phyloP scores from a whole-genome alignment of 2,888 invertebrate genomes.

The Palloptera scutellata region DNA sequence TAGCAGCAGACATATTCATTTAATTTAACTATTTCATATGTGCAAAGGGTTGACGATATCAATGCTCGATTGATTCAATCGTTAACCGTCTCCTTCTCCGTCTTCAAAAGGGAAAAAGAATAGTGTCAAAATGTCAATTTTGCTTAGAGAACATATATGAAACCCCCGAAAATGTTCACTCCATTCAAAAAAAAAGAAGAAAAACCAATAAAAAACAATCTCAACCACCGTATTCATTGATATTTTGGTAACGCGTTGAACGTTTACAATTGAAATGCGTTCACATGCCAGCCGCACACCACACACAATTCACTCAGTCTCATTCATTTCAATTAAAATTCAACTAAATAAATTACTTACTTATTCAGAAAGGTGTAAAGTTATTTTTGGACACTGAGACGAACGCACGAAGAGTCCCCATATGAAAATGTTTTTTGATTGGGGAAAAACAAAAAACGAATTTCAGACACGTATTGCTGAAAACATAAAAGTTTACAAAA shows the following conservation, averaged over 20 bases:
- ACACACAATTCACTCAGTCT: background rate
- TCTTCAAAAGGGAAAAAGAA: no score
- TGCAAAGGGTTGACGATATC: no score
- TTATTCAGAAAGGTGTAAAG: background rate
- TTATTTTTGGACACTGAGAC: background rate
- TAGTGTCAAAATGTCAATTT: background rate
- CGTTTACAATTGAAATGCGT: constrained; percentile 22
- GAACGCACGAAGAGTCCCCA: no score
- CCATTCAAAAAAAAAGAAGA: background rate
- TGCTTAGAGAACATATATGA: background rate
- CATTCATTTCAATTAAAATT: background rate
- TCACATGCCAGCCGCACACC: constrained; percentile 21
- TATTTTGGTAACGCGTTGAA: constrained; percentile 1
- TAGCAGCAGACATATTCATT: no score
- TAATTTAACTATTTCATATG: no score
- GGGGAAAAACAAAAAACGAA: background rate
- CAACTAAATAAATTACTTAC: background rate
- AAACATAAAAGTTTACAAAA: constrained; percentile 55
- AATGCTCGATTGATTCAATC: no score
- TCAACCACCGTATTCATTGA: background rate
- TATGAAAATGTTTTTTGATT: background rate
- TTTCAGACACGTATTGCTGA: constrained; percentile 52
- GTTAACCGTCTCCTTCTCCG: no score
- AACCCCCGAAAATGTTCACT: background rate
- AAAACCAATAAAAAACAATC: background rate